These are phyloP conservation scores for Monopis laevigella DNA, from an alignment of 2,888 invertebrate genomes.

Conservation along the genomic window DNA sequence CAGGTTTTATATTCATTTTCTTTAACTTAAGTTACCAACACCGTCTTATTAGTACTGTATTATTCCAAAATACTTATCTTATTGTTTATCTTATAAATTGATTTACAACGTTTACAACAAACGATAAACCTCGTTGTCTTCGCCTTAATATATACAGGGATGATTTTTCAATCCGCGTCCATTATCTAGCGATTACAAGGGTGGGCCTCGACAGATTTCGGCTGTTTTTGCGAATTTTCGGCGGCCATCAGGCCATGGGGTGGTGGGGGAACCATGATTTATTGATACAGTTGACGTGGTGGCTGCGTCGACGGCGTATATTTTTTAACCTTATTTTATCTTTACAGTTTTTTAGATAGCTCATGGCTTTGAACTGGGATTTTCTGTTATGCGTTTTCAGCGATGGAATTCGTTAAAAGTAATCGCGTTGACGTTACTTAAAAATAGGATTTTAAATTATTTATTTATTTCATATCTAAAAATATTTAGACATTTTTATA, in stretches of 20 bases:
- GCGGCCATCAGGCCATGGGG: conserved; percentile 18
- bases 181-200: conserved; percentile 63
- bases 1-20: too few species aligned
- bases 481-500: too few species aligned
- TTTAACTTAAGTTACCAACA: too few species aligned
- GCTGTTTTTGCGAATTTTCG: conserved; percentile 41
- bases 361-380: conserved; percentile 1
- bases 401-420: too few species aligned
- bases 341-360: conserved; percentile 41
- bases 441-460: too few species aligned
- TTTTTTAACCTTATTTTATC: conserved; percentile 45
- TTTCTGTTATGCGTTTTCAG: not conserved
- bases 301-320: conserved; percentile 35
- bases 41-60: too few species aligned
- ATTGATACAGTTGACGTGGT: conserved; percentile 37
- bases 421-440: too few species aligned
- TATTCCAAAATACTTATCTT: too few species aligned
- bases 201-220: conserved; percentile 54
- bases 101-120: too few species aligned
- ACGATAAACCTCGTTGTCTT: too few species aligned
- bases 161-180: conserved; percentile 60
- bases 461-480: too few species aligned
- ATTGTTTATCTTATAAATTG: too few species aligned
- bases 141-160: conserved; percentile 44
- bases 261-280: conserved; percentile 37